Base-by-base conservation (phyloP, 2,888 invertebrate genomes). In the Macaria liturata region DNA sequence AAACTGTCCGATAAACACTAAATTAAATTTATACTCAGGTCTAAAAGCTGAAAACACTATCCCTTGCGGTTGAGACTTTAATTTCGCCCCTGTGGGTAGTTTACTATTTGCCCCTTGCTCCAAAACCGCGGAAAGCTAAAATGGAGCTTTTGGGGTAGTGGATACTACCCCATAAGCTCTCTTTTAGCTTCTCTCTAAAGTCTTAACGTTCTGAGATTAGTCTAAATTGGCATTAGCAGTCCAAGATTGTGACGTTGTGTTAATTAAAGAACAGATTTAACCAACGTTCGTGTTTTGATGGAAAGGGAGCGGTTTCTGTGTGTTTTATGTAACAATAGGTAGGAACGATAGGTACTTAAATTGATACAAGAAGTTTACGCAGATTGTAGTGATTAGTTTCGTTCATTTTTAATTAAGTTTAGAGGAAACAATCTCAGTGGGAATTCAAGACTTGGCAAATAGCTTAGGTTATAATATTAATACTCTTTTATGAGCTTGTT, bases 51-150 rank as follows among this genome's bases (percentile, higher is more conserved):
- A 50, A 39, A 49, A 43, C 56, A 57, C 54, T 51, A 48, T 50
- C 50, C 50, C 9, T 58, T 59, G 64, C 51, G 65, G 64, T 61
- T 64, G 67, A 62, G 61, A 64, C 66, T 61, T 64, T 61, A 63
- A 62, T 68, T 66, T 67, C 68, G 66, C 69, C 67, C 69, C 20
- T 49, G 59, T 54, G 68, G 66, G 67, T 70, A 69, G 70, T 74
- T 70, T 62, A 65, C 72, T 74, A 71, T 76, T 78, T 75, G 76
- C 56, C 73, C 73, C 59, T 59, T 37, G 57, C 65, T 61, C 67
- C 52, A 65, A 71, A 68, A 66, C 74, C 68, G 62, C 69, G 20
- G 20, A 20, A 20, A 20, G 20, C 20, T 20, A 2, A 20, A 20
- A 20, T 20, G 20, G 20, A 20, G 20, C 20, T 20, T 20, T 20